Percentiles rank a stretch among this genome's conserved stretches.
Conservation (phyloP, 2,888 invertebrate genomes). For the Philereme transversata region DNA sequence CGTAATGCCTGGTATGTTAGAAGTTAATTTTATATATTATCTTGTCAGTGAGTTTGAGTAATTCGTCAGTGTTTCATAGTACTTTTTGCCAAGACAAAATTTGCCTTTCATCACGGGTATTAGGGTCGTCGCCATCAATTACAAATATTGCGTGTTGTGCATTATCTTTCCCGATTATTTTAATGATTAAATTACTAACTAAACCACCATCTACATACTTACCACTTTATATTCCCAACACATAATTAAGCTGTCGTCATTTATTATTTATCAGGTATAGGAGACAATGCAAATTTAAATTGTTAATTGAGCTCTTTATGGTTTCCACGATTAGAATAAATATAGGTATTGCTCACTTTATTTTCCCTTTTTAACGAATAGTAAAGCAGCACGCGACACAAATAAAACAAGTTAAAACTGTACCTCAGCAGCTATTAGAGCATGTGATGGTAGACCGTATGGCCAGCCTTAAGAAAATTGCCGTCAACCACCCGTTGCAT, state of each 20-base stretch:
- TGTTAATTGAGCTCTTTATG: slow-evolving; percentile 24
- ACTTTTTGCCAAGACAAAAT: slow-evolving; percentile 8
- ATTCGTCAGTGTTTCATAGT: slow-evolving; percentile 13
- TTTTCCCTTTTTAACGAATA: slow-evolving; percentile 27
- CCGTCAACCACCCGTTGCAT: slow-evolving; percentile 50
- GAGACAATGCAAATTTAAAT: slow-evolving; percentile 46
- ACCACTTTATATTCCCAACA: slow-evolving; percentile 55
- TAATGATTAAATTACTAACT: slow-evolving; percentile 67
- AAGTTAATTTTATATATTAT: slow-evolving; percentile 38
- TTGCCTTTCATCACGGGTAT: slow-evolving; percentile 33
- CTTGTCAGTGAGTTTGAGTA: slow-evolving; percentile 30
- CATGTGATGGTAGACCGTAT: slow-evolving; percentile 62
- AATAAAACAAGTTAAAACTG: slow-evolving; percentile 54
- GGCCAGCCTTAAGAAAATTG: slow-evolving; percentile 63
- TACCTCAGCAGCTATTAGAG: slow-evolving; percentile 59
- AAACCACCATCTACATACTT: slow-evolving; percentile 58
- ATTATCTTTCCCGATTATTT: slow-evolving; percentile 54
- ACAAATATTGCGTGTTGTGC: slow-evolving; percentile 50
- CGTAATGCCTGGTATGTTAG: slow-evolving; percentile 31
- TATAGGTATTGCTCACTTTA: slow-evolving; percentile 12
- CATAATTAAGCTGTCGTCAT: slow-evolving; percentile 53
- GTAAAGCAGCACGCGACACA: slow-evolving; percentile 35
- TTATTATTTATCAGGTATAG: slow-evolving; percentile 47
- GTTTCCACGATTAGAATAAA: slow-evolving; percentile 19
- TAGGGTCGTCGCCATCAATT: slow-evolving; percentile 41